Evolutionary conservation across 2,113 vertebrate species (phyloP).

Genomic region (Chlamydotis undulata): DNA sequence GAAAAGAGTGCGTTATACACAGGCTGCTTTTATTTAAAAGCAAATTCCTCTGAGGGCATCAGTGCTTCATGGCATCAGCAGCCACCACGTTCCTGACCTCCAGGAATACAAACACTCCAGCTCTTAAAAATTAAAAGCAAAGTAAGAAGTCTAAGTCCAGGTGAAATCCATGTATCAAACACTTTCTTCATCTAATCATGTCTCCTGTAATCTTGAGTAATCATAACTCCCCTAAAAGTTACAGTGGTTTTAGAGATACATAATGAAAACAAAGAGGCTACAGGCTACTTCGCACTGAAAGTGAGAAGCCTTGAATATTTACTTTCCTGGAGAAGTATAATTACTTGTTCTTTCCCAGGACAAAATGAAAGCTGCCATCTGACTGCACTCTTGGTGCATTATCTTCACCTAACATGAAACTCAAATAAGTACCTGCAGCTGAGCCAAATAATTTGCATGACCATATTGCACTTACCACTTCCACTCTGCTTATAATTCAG

Average conservation of each 20-base stretch:
- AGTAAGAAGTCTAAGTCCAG: not conserved
- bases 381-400: not conserved
- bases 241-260: not conserved
- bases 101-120: not conserved
- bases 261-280: not conserved
- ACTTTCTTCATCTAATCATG: not conserved
- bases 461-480: not conserved
- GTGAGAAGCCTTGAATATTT: not conserved
- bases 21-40: not conserved
- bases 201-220: not conserved
- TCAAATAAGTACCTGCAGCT: not conserved
- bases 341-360: not conserved
- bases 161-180: not conserved
- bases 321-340: not conserved
- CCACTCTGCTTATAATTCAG: not conserved
- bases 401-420: not conserved
- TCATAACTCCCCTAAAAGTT: not conserved
- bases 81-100: not conserved
- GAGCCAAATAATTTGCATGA: slow-evolving; percentile 17
- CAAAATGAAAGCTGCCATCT: not conserved
- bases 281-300: not conserved
- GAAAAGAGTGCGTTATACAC: not conserved
- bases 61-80: not conserved
- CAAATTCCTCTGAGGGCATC: not conserved
- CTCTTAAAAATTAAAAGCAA: not conserved